A percentile compares a stretch with the other conserved stretches of the same genome.
These are phyloP conservation scores for Rhizomys pruinosus DNA, from an alignment of 2,113 vertebrate species.

Conservation along the genomic window DNA sequence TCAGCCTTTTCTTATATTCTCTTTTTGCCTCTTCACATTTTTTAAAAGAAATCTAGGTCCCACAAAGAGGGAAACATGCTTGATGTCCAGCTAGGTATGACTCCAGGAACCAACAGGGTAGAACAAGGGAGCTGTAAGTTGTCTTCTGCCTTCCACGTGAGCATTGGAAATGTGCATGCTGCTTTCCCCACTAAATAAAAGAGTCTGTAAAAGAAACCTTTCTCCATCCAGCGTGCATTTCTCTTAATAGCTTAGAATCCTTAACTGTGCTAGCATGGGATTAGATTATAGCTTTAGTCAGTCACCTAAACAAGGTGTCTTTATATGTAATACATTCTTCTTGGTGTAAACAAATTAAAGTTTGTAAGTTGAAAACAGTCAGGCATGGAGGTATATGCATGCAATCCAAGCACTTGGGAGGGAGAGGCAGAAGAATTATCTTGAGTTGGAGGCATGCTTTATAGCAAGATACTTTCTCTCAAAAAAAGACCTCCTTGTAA, in stretches of 20 bases:
- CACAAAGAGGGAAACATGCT: neutral
- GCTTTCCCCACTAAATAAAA: neutral
- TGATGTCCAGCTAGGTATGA: too few species aligned
- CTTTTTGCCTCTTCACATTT: neutral
- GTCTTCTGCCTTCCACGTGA: neutral
- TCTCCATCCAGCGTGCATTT: neutral
- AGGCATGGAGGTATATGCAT: neutral
- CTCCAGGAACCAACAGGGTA: too few species aligned
- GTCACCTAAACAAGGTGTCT: neutral
- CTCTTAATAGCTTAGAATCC: neutral
- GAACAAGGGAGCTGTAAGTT: neutral
- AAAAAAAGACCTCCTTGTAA: too few species aligned
- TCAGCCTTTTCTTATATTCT: neutral
- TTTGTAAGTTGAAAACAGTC: neutral
- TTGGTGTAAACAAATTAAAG: neutral
- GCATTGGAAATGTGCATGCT: neutral
- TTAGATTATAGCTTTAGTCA: neutral
- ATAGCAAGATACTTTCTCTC: too few species aligned
- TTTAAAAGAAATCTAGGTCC: neutral
- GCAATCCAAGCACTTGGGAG: neutral
- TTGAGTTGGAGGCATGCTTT: neutral
- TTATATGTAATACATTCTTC: neutral
- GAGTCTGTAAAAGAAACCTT: neutral
- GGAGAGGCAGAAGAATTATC: neutral
- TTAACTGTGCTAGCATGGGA: neutral